Evolutionary conservation across 2,113 vertebrate species (phyloP).

Genomic region (Indicator maculatus): DNA sequence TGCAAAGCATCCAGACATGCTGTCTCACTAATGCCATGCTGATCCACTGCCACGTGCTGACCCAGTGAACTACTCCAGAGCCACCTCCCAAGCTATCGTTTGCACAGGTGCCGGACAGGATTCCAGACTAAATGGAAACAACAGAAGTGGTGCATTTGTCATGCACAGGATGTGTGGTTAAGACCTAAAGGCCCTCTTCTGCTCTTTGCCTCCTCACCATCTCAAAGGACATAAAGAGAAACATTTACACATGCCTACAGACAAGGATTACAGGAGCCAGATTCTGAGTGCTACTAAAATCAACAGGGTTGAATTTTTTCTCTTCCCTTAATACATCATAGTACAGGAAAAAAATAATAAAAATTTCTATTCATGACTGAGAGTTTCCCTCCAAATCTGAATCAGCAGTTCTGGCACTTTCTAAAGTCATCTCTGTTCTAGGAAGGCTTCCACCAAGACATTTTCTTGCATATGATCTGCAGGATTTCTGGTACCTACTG

Average conservation of each 20-base stretch:
- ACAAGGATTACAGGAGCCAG: not conserved
- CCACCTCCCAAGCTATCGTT: not conserved
- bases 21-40: not conserved
- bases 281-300: not conserved
- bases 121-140: not conserved
- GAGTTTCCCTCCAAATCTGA: not conserved
- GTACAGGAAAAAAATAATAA: not conserved
- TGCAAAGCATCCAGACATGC: not conserved
- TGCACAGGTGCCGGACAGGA: slow-evolving; percentile 1
- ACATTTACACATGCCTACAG: not conserved
- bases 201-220: not conserved
- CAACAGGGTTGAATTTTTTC: not conserved
- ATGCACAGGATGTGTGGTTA: not conserved
- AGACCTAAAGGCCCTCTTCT: not conserved
- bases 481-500: not conserved
- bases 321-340: not conserved
- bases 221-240: not conserved
- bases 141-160: not conserved
- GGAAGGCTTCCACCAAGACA: not conserved
- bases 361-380: not conserved
- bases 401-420: not conserved
- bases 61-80: not conserved
- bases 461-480: not conserved
- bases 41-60: not conserved
- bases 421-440: not conserved